These are phyloP conservation scores for Labeo rohita DNA, from an alignment of 2,113 vertebrate species.

Conservation along the genomic window DNA sequence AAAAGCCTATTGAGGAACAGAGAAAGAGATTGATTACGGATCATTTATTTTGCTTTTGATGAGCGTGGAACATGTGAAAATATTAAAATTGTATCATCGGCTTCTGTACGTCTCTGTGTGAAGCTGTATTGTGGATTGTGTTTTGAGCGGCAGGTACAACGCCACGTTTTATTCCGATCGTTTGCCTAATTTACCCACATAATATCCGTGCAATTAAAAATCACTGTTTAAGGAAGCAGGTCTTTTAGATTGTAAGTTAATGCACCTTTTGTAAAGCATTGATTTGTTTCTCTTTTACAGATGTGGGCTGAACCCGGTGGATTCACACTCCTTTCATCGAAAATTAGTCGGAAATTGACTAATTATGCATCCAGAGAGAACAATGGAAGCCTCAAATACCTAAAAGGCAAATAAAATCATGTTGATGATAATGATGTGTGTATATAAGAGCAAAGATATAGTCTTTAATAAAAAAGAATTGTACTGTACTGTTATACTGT, in stretches of 20 bases:
- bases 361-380: neutral
- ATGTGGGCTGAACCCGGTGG: neutral
- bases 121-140: neutral
- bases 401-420: neutral
- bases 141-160: slow-evolving; percentile 5
- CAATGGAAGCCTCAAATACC: neutral
- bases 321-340: neutral
- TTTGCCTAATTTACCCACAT: slow-evolving; percentile 11
- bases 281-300: slow-evolving; percentile 41
- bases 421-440: neutral
- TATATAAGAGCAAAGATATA: neutral
- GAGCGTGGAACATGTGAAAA: slow-evolving; percentile 46
- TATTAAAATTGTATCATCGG: slow-evolving; percentile 41
- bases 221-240: neutral
- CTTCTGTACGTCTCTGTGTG: neutral
- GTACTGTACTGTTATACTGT: neutral
- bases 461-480: neutral
- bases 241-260: neutral
- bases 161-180: neutral
- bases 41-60: slow-evolving; percentile 45
- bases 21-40: slow-evolving; percentile 46
- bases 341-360: neutral
- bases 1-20: slow-evolving; percentile 44
- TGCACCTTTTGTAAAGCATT: neutral
- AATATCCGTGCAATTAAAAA: slow-evolving; percentile 6